Evolutionary conservation across 2,113 vertebrate species (phyloP), one percentile per base, ranked within the genome.

Genomic region (Varanus salvator): DNA sequence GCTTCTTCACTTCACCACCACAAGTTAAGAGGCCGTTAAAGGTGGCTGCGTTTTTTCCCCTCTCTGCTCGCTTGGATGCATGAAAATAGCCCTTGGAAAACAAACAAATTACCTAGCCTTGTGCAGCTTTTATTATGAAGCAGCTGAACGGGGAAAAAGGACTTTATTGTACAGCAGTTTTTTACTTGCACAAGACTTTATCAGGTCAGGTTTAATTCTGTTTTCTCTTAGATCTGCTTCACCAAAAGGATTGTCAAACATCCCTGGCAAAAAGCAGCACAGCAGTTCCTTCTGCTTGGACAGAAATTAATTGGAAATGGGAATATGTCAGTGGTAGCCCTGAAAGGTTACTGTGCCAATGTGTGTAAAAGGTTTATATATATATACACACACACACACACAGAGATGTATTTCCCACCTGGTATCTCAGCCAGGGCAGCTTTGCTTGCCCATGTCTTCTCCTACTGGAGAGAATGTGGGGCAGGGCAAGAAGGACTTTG

Each of bases 61-160:
- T 17, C 66, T 87, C 25, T 88, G 8, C 91, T 68, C 93, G 92
- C 90, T 92, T 91, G 38, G 93, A 89, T 11, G 12, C 92, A 92
- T 94, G 92, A 75, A 93, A 95, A 94, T 52, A 92, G 90, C 92
- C 85, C 5, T 3, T 81, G 92, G 94, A 90, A 93, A 92, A 92
- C 90, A 92, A 95, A 95, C 92, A 84, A 88, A 92, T 94, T 76
- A n/a, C 89, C 66, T 9, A 87, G 89, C 91, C 0, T 85, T 87
- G 88, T 87, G 86, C 31, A 44, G 93, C 93, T 94, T 38, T 78
- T 91, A 78, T 80, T 90, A 92, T 86, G 86, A 92, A 93, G 85
- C 90, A 86, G 87, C 78, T 0, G 38, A 44, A 17, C 27, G 38
- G 64, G 90, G 85, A 64, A 68, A 92, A 29, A 72, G 92, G 83